A percentile compares a stretch with the other conserved stretches of the same genome.
These are phyloP conservation scores for Talpa occidentalis DNA, from an alignment of 2,113 vertebrate species.

Conservation along the genomic window DNA sequence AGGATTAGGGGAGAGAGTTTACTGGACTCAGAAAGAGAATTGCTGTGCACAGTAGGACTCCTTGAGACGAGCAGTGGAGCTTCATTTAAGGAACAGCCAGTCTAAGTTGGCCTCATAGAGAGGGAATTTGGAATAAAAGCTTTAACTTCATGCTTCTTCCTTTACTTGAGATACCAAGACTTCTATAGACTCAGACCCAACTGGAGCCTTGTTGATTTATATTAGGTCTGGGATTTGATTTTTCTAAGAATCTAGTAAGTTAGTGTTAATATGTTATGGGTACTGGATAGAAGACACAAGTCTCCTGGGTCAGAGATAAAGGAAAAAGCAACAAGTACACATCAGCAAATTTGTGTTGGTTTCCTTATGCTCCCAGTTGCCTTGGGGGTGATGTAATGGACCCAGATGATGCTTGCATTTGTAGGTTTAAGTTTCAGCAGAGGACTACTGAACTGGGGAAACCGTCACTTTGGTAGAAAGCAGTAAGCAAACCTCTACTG, in stretches of 20 bases:
- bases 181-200: not conserved
- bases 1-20: not conserved
- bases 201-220: not conserved
- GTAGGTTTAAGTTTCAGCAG: not conserved
- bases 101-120: not conserved
- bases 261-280: not conserved
- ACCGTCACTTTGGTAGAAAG: not conserved
- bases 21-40: not conserved
- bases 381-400: not conserved
- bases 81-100: not conserved
- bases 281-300: not conserved
- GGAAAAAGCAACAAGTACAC: not conserved
- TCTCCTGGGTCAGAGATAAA: not conserved
- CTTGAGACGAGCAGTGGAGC: not conserved
- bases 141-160: not conserved
- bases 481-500: not conserved
- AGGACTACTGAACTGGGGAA: not conserved
- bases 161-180: not conserved
- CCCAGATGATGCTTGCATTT: not conserved
- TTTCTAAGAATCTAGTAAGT: not conserved
- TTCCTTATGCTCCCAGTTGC: not conserved
- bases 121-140: not conserved
- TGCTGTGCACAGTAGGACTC: not conserved
- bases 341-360: not conserved
- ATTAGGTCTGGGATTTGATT: slow-evolving; percentile 11